Evolutionary conservation across 2,888 invertebrate genomes (phyloP).

Genomic region (Parapristionchus giblindavisi): DNA sequence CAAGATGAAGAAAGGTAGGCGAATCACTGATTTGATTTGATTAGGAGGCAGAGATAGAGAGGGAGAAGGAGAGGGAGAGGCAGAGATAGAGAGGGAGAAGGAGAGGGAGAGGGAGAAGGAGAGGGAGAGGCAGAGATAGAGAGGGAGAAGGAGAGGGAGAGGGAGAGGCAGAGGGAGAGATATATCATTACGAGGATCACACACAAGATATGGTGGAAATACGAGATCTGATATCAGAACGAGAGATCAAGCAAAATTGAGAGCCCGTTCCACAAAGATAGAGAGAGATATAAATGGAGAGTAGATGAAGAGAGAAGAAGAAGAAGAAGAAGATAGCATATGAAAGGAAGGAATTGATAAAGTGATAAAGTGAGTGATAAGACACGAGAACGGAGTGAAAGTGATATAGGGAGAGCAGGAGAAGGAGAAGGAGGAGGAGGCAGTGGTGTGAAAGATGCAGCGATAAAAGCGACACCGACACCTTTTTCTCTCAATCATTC

Average conservation of each 20-base stretch:
- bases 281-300: slow-evolving; percentile 20
- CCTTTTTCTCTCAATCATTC: too few species aligned
- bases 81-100: background rate
- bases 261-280: slow-evolving; percentile 7
- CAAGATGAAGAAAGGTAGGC: too few species aligned
- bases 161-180: background rate
- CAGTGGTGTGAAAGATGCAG: too few species aligned
- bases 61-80: background rate
- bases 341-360: background rate
- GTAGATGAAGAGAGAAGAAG: slow-evolving; percentile 24
- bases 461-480: too few species aligned
- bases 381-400: too few species aligned
- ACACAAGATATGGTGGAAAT: slow-evolving; percentile 1
- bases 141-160: background rate
- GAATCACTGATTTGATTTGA: too few species aligned
- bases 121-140: background rate
- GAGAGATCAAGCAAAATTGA: slow-evolving; percentile 7
- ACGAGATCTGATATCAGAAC: background rate
- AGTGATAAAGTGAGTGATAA: too few species aligned
- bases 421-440: too few species aligned
- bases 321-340: slow-evolving; percentile 9
- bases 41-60: slow-evolving; percentile 14
- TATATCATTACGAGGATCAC: background rate
- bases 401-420: too few species aligned
- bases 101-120: background rate